A percentile compares a stretch with the other conserved stretches of the same genome.
phyloP scores from a whole-genome alignment of 2,888 invertebrate genomes.

The Drosophila nr. perissopoda region DNA sequence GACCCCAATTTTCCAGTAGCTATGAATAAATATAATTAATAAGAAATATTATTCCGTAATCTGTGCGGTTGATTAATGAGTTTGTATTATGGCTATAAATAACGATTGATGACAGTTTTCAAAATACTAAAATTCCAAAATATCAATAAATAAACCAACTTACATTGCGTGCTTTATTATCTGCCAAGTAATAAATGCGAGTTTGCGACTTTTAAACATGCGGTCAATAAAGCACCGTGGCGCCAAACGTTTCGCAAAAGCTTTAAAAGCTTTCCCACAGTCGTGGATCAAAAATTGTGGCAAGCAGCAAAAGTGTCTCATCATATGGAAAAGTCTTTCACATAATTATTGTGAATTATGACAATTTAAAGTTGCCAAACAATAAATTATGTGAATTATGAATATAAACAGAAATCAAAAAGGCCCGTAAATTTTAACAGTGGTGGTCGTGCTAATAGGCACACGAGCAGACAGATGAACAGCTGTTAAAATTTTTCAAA shows the following conservation, averaged over 20 bases:
- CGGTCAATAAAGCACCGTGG: not conserved
- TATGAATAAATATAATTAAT: not conserved
- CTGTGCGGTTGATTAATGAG: not conserved
- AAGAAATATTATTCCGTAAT: not conserved
- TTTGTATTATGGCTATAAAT: not conserved
- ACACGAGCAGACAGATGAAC: conserved; percentile 23
- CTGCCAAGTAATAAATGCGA: not conserved
- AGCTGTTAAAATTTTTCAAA: conserved; percentile 55
- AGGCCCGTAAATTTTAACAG: conserved; percentile 3
- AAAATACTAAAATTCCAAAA: not conserved
- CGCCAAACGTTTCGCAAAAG: conserved; percentile 17
- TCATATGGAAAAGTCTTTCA: not conserved
- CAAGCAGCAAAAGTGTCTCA: not conserved
- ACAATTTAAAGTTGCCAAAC: not conserved
- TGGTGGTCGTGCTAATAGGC: conserved; percentile 1
- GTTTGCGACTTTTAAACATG: not conserved
- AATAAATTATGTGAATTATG: not conserved
- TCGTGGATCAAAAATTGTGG: conserved; percentile 24
- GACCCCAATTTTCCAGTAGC: not conserved
- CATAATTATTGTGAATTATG: not conserved
- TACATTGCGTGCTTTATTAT: not conserved
- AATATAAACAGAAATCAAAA: not conserved
- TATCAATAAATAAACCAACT: not conserved
- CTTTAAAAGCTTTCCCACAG: conserved; percentile 40
- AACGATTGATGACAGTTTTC: not conserved